Evolutionary conservation across 2,888 invertebrate species (phyloP).

Genomic region (Arctia plantaginis): DNA sequence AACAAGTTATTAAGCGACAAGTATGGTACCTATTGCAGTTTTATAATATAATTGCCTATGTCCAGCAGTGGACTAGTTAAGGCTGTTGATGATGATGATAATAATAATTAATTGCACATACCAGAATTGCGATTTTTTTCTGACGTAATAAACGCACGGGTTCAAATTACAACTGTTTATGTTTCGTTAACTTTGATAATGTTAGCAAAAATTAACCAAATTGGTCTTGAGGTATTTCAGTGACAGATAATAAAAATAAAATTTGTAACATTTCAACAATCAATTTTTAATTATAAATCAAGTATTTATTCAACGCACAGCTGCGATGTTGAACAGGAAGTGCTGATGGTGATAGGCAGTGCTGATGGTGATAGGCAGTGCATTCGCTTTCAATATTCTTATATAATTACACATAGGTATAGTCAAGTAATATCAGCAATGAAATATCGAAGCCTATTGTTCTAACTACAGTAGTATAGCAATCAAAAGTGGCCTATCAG

Average conservation of each 20-base stretch:
- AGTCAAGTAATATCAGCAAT: not conserved
- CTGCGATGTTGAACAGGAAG: constrained; percentile 16
- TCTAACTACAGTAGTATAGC: not conserved
- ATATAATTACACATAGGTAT: not conserved
- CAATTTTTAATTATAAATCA: not conserved
- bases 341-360: constrained; percentile 7
- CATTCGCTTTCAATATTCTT: constrained; percentile 6
- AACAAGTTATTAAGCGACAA: too few relatives aligned
- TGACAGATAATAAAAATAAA: not conserved
- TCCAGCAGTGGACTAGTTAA: too few relatives aligned
- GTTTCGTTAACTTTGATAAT: not conserved
- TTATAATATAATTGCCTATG: too few relatives aligned
- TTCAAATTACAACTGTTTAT: not conserved
- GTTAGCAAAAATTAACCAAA: not conserved
- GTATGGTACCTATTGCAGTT: too few relatives aligned
- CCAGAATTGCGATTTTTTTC: not conserved
- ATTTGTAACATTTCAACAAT: not conserved
- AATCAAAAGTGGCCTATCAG: not conserved
- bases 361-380: not conserved
- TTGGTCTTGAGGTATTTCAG: not conserved
- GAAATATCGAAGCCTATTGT: not conserved
- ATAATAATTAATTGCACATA: too few relatives aligned
- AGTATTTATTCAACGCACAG: not conserved
- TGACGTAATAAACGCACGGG: too few relatives aligned
- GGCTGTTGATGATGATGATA: too few relatives aligned